Evolutionary conservation across 2,113 vertebrate species (phyloP), one percentile per base, ranked within the genome.

Genomic region (Salvelinus alpinus): DNA sequence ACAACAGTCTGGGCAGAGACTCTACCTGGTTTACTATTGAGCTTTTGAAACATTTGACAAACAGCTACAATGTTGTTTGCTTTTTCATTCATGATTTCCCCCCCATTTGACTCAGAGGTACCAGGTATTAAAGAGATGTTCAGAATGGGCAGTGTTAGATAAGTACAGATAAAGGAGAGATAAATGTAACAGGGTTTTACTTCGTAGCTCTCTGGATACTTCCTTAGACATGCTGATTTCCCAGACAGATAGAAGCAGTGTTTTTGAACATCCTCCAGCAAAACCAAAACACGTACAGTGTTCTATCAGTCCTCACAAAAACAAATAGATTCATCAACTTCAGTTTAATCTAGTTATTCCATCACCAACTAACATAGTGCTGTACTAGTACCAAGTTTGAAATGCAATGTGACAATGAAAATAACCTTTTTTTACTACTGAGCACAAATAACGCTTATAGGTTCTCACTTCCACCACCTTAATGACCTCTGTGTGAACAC

Each of bases 241-340:
- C 64, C 38, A 78, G 75, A 22, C 70, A 78, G 86, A 90, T 87
- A 75, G 78, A 22, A 66, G 67, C 79, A 79, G 72, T 70, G 48
- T 71, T 76, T 77, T 59, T 65, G 81, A 75, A 62, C 70, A 59
- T 75, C 83, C 81, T 51, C 29, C 54, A 2, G 74, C 70, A 16
- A 34, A 69, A 18, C 6, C 18, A 47, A n/a, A 44, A 47, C 38
- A 24, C n/a, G n/a, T n/a, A n/a, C 20, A 2, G 66, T 20, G 7
- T 20, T 57, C 18, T 57, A 57, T 20, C 16, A 57, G 54, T 57
- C 54, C 18, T 20, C 54, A 57, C 14, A 20, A 20, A 57, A 57
- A 57, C 54, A 57, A 57, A 57, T 57, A 57, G n/a, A 8, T 62
- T 57, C 2, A 57, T 57, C 18, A 62, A 60, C 25, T 65, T 24